Conservation (phyloP, 2,113 vertebrate genomes). For the Equus quagga region DNA sequence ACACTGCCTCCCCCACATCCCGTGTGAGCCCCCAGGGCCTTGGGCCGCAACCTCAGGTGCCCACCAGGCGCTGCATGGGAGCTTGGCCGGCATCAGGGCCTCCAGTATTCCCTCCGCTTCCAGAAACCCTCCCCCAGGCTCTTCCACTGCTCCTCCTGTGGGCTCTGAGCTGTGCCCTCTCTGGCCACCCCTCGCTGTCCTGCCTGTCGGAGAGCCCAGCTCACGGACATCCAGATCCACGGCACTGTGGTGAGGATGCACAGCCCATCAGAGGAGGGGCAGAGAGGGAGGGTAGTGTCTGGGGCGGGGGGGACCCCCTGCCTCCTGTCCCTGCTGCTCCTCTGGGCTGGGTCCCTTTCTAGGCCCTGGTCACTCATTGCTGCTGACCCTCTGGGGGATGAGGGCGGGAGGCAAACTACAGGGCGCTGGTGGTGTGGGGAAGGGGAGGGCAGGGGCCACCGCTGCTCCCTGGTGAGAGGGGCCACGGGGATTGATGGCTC, state of each 20-base stretch:
- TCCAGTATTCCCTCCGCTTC: accelerated
- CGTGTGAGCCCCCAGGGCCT: not conserved
- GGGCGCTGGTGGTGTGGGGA: not conserved
- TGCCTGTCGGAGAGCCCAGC: not conserved
- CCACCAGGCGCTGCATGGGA: accelerated
- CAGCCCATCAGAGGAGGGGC: not conserved
- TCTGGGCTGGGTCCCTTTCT: too few relatives aligned
- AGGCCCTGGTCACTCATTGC: not conserved
- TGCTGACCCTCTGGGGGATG: not conserved
- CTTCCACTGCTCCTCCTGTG: accelerated
- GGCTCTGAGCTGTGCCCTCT: not conserved
- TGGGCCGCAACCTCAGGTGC: not conserved
- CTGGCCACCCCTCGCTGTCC: not conserved
- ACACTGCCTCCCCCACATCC: accelerated
- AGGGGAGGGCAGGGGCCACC: not conserved
- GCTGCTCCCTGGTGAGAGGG: not conserved
- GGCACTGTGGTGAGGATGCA: accelerated
- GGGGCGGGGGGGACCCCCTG: accelerated
- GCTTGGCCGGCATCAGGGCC: not conserved
- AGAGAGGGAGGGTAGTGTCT: not conserved
- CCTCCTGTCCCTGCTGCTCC: not conserved
- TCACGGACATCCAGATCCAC: not conserved
- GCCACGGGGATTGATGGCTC: accelerated
- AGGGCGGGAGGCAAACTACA: accelerated
- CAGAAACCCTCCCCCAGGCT: not conserved